Base-by-base conservation (phyloP, 1,140 invertebrate species). In the Drosophila prosaltans region DNA sequence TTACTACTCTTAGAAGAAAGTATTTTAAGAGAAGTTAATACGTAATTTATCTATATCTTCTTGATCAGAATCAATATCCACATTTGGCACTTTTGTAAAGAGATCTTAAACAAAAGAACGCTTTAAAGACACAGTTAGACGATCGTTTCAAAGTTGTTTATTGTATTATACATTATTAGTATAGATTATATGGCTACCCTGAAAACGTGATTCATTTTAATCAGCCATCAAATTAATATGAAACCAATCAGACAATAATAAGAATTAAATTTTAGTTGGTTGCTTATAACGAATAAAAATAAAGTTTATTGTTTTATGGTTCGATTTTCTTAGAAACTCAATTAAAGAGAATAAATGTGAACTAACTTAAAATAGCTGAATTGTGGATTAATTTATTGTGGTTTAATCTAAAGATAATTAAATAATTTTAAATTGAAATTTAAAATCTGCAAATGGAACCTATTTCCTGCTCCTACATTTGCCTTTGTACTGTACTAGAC, bases 221-320 rank as follows among this genome's bases (percentile, higher is more conserved):
- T 51, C 10, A 21, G 8, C 45, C 7, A 26, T 10, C 6, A n/a
- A 51, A 51, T 51, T 6, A 24, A 7, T 26, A 26, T 51, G 9
- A 51, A 51, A 26, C 26, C 8, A 51, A 51, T 51, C 21, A 26
- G 21, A 51, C 45, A 51, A 51, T 26, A 51, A 51, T 3, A 51
- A 26, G 8, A 51, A 26, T 10, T 26, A 1, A 51, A 10, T 51
- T 24, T 24, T 51, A 24, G n/a, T 51, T 51, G 8, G 24, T 24
- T 26, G 16, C 21, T 7, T 3, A 24, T 21, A 16, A 48, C 45
- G 24, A 48, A 48, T 48, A 48, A 48, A 48, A 51, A 21, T 8
- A 3, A 51, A 51, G 45, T 51, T 51, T 51, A 51, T 51, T 26
- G 8, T 51, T 51, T 36, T 36, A 36, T 36, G 32, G 32, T 30